Base-by-base conservation (phyloP, 1,140 invertebrate genomes). In the Chionoecetes opilio region DNA sequence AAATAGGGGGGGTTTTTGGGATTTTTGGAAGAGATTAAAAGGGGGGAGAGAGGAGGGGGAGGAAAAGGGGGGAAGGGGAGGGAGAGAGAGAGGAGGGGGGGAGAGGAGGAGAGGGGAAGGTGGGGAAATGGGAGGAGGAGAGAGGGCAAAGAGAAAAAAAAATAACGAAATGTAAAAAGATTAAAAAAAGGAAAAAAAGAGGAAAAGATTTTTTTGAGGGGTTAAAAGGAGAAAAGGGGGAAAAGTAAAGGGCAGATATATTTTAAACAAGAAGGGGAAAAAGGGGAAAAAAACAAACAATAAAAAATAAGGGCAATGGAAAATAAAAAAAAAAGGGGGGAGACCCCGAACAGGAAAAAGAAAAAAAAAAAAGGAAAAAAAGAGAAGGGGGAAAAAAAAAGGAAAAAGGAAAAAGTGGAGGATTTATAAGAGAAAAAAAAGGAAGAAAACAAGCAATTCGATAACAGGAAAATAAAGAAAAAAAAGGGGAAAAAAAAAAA, bases 401-500 rank as follows among this genome's bases (percentile, higher is more conserved):
- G 17, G 31, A 31, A 91, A 41, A 5, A 6, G 37, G 38, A 32
- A 17, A 5, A 32, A 31, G 31, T 37, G 3, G 41, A 63, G 5
- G 46, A 53, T 41, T 6, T 41, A 41, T 21, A 53, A 31, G 31
- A 53, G 26, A 34, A 63, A 41, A 31, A 21, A 41, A 91, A 31
- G 46, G 89, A 31, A 46, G 31, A 31, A 8, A 37, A 41, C n/a
- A n/a, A n/a, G n/a, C n/a, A n/a, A n/a, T n/a, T n/a, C n/a, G 14
- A 41, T 37, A 3, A n/a, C 31, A 63, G 26, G 3, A 53, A n/a
- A 53, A 21, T 8, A 21, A 38, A 11, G 41, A 41, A 86, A 86
- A 31, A 86, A 35, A 85, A 85, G 29, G n/a, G 14, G 35, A 31
- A 90, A 41, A 90, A 11, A 46, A 41, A 90, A 41, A 90, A 38